These are phyloP conservation scores for Nymphalis io DNA, from an alignment of 1,140 invertebrate genomes.

Conservation along the genomic window DNA sequence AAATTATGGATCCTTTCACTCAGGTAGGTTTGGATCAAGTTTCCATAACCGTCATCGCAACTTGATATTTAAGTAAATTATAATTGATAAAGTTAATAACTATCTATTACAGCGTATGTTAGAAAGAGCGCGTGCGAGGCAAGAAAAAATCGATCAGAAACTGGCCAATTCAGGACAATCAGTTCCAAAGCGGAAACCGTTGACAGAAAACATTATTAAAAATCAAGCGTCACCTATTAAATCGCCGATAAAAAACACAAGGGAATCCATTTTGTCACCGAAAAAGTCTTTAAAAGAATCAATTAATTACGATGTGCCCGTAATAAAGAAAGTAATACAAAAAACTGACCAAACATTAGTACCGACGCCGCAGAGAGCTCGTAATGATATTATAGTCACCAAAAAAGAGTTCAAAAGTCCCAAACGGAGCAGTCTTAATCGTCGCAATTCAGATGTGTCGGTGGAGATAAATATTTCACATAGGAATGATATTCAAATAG, in stretches of 20 bases:
- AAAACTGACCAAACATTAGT: constrained; percentile 50
- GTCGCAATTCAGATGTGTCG: constrained; percentile 71
- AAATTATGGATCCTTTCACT: constrained; percentile 76
- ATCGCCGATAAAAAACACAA: constrained; percentile 53
- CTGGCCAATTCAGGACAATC: constrained; percentile 69
- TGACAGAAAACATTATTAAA: constrained; percentile 68
- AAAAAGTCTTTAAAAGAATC: constrained; percentile 49
- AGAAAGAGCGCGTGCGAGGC: constrained; percentile 73
- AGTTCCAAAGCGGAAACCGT: constrained; percentile 67
- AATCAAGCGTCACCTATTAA: constrained; percentile 52
- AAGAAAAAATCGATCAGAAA: constrained; percentile 79
- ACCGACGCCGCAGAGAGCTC: constrained; percentile 42
- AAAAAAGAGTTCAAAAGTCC: constrained; percentile 68
- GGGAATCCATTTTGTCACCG: constrained; percentile 54
- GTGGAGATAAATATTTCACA: constrained; percentile 79
- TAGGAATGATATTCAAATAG: constrained; percentile 76
- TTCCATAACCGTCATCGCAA: constrained; percentile 39
- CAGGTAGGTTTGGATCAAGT: constrained; percentile 65
- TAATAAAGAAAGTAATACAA: constrained; percentile 39
- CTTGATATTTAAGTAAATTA: constrained; percentile 29
- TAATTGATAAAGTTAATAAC: background rate
- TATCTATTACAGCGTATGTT: constrained; percentile 73
- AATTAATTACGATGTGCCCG: constrained; percentile 44
- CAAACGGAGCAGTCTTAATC: constrained; percentile 49
- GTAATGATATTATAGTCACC: constrained; percentile 65